Evolutionary conservation across 2,113 vertebrate genomes (phyloP).

Genomic region (Rhadina sibilatrix): DNA sequence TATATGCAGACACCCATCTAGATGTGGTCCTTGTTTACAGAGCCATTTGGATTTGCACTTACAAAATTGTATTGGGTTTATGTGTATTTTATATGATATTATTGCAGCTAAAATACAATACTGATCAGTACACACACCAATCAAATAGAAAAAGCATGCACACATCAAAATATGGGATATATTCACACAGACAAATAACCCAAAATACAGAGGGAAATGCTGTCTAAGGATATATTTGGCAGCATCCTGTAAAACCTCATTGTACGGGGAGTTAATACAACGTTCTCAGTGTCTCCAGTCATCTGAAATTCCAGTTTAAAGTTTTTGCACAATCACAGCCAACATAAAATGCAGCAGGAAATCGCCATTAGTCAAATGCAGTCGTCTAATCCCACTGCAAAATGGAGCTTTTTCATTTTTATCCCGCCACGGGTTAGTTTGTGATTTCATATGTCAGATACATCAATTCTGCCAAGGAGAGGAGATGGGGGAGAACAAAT

Average conservation of each 20-base stretch:
- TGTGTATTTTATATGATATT: not conserved
- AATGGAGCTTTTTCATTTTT: constrained; percentile 71
- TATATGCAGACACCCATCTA: not conserved
- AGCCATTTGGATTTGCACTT: not conserved
- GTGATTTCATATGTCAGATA: constrained; percentile 72
- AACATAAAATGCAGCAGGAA: constrained; percentile 68
- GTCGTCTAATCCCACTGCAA: constrained; percentile 72
- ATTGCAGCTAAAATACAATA: not conserved
- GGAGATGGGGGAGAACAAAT: constrained; percentile 52
- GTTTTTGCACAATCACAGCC: constrained; percentile 55
- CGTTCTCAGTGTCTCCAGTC: constrained; percentile 19
- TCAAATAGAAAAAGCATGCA: not conserved
- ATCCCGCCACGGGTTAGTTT: constrained; percentile 74
- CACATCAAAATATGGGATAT: not conserved
- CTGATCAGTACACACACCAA: not conserved
- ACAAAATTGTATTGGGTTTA: not conserved
- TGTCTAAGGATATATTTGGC: not conserved
- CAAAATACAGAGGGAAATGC: not conserved
- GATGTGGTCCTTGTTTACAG: not conserved
- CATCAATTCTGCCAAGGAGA: constrained; percentile 68
- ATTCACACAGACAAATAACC: not conserved
- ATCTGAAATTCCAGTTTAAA: constrained; percentile 59
- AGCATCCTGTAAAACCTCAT: constrained; percentile 17
- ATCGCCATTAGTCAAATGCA: constrained; percentile 69
- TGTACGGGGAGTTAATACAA: constrained; percentile 16